phyloP scores from a whole-genome alignment of 1,140 invertebrate genomes.

The Diorhabda sublineata region DNA sequence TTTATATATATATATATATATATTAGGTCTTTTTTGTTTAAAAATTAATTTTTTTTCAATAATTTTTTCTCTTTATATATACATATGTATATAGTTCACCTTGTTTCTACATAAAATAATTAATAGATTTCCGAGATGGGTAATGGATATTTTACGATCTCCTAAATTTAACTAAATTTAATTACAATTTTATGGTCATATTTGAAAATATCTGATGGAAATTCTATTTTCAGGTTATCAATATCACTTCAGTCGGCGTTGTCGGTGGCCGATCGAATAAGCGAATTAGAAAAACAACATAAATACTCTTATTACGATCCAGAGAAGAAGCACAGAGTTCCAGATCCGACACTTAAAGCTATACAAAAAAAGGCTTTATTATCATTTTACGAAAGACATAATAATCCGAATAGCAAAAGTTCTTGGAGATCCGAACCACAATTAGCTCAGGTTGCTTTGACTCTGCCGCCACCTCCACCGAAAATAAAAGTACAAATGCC shows the following conservation, averaged over 20 bases:
- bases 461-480: constrained; percentile 53
- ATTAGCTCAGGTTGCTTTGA: constrained; percentile 45
- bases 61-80: too few relatives aligned
- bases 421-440: constrained; percentile 62
- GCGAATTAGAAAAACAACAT: constrained; percentile 64
- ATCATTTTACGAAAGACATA: constrained; percentile 78
- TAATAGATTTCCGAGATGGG: too few relatives aligned
- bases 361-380: constrained; percentile 83
- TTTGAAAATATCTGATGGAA: too few relatives aligned
- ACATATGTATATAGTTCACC: too few relatives aligned
- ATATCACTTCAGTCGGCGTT: constrained; percentile 47
- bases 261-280: constrained; percentile 72
- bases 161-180: too few relatives aligned
- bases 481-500: constrained; percentile 52
- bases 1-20: too few relatives aligned
- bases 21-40: too few relatives aligned
- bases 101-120: too few relatives aligned
- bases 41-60: too few relatives aligned
- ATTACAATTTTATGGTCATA: too few relatives aligned
- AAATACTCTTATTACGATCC: constrained; percentile 71
- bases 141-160: too few relatives aligned
- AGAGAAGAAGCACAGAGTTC: constrained; percentile 68
- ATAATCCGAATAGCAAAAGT: constrained; percentile 43
- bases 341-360: constrained; percentile 76
- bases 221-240: constrained; percentile 32